A percentile compares a stretch with the other conserved stretches of the same genome.
Evolutionary conservation across 2,888 invertebrate species (phyloP).

Genomic region (Andrena hattorfiana): DNA sequence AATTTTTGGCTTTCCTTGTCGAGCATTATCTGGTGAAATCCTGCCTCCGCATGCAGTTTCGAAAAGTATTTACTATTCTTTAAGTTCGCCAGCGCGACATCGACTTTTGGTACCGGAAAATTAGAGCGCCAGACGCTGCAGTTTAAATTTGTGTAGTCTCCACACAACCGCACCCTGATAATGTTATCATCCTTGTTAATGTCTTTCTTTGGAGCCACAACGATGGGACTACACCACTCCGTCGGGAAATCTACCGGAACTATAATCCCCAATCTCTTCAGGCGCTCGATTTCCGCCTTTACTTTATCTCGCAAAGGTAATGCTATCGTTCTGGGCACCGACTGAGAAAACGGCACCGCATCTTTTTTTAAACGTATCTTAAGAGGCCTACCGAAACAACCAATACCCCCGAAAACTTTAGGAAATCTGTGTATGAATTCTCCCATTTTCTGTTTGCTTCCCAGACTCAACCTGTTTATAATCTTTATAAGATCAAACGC

Average conservation of each 20-base stretch:
- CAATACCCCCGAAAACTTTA: not conserved
- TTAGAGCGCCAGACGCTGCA: not conserved
- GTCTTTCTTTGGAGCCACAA: slow-evolving; percentile 1
- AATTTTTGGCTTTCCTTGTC: not conserved
- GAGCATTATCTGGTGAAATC: slow-evolving; percentile 19
- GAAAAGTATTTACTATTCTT: slow-evolving; percentile 10
- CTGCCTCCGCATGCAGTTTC: slow-evolving; percentile 1
- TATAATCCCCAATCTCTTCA: not conserved
- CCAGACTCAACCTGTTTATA: not conserved
- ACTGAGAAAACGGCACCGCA: slow-evolving; percentile 3
- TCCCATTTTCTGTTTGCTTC: not conserved
- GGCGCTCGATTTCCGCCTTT: slow-evolving; percentile 9
- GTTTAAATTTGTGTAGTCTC: not conserved
- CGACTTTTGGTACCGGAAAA: not conserved
- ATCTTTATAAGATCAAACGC: slow-evolving; percentile 5
- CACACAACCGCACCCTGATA: not conserved
- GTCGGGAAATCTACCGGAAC: slow-evolving; percentile 8
- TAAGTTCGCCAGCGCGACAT: not conserved
- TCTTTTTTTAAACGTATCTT: not conserved
- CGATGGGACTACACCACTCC: slow-evolving; percentile 18
- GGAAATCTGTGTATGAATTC: not conserved
- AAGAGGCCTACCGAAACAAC: not conserved
- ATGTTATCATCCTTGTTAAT: too few relatives aligned
- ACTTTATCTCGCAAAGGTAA: slow-evolving; percentile 7
- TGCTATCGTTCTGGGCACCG: slow-evolving; percentile 3